phyloP scores from a whole-genome alignment of 2,888 invertebrate genomes.

The Microctonus aethiopoides region DNA sequence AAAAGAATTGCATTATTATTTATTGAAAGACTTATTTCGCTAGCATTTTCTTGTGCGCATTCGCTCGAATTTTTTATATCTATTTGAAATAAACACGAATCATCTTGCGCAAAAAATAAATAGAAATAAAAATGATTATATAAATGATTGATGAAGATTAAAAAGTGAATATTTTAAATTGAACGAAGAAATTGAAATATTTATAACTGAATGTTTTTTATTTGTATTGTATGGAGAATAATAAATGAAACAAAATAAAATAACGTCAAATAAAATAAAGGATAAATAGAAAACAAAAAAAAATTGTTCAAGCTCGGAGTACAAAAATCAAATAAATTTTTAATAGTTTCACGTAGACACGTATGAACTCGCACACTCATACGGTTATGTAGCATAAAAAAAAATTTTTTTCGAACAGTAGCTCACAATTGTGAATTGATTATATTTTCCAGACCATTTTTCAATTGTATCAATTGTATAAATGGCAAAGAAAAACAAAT shows the following conservation, averaged over 20 bases:
- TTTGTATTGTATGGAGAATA: background rate
- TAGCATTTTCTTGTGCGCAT: background rate
- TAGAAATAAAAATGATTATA: background rate
- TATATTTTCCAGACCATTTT: slow-evolving; percentile 44
- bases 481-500: background rate
- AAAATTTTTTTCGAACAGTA: slow-evolving; percentile 30
- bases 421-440: slow-evolving; percentile 44
- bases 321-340: too few species aligned
- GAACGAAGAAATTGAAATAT: too few species aligned
- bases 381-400: background rate
- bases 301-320: background rate
- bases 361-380: background rate
- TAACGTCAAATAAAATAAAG: background rate
- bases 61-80: background rate
- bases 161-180: too few species aligned
- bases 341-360: background rate
- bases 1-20: slow-evolving; percentile 33
- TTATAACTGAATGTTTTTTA: too few species aligned
- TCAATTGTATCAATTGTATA: slow-evolving; percentile 39
- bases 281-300: background rate
- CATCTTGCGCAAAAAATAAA: background rate
- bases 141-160: background rate
- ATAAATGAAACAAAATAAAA: too few species aligned
- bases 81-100: background rate
- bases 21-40: slow-evolving; percentile 13